Evolutionary conservation across 1,140 invertebrate species (phyloP).

Genomic region (Panonychus citri): DNA sequence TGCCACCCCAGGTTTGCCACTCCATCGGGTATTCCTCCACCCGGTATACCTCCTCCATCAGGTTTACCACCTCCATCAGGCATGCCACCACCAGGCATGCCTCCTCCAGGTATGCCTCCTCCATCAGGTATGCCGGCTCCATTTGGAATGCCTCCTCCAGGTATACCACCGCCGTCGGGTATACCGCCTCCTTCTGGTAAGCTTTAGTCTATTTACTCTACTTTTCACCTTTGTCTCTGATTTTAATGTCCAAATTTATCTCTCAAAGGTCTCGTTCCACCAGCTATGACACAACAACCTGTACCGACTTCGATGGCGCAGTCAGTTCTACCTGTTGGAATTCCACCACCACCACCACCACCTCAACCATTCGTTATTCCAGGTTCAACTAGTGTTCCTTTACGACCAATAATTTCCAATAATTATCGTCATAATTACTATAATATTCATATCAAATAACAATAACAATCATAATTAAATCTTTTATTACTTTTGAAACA

Average conservation of each 20-base stretch:
- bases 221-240: neutral
- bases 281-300: neutral
- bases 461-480: no score
- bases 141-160: no score
- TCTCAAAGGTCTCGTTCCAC: neutral
- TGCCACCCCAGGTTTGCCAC: no score
- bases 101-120: no score
- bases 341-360: neutral
- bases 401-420: neutral
- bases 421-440: no score
- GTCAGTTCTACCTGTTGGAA: neutral
- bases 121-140: no score
- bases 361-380: neutral
- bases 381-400: neutral
- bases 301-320: neutral
- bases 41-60: neutral
- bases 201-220: neutral
- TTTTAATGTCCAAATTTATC: neutral
- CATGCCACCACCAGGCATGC: no score
- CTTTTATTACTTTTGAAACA: no score
- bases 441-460: no score
- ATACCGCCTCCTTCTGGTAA: neutral
- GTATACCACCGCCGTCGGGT: no score
- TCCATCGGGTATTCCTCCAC: no score
- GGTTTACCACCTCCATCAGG: no score